Evolutionary conservation across 1,140 invertebrate species (phyloP).

Genomic region (Matsumurasca onukii): DNA sequence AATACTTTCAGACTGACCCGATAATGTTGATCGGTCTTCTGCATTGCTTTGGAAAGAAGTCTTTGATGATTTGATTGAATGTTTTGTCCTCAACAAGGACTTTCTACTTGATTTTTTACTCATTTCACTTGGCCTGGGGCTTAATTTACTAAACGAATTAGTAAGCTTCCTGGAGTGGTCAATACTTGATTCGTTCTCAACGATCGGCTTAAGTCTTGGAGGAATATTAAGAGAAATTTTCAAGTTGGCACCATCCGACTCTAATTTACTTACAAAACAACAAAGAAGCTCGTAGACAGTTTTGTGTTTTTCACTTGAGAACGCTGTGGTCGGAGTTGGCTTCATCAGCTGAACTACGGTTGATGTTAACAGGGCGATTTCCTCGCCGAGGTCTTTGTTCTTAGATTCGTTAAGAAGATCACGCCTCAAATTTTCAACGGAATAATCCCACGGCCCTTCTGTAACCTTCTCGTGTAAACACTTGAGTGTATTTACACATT

Average conservation of each 20-base stretch:
- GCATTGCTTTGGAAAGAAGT: neutral
- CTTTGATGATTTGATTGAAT: neutral
- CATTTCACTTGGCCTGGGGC: neutral
- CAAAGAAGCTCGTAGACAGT: neutral
- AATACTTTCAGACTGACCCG: neutral
- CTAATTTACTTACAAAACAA: neutral
- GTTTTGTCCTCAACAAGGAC: neutral
- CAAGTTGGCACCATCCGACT: neutral
- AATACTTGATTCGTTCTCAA: neutral
- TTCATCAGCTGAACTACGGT: neutral
- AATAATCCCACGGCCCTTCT: constrained; percentile 14
- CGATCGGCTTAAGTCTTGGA: neutral
- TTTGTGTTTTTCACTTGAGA: neutral
- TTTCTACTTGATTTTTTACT: constrained; percentile 2
- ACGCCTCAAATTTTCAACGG: neutral
- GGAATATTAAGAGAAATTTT: neutral
- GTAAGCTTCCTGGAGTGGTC: neutral
- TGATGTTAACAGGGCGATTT: neutral
- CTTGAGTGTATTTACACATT: neutral
- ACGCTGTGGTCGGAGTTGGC: neutral
- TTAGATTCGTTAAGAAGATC: neutral
- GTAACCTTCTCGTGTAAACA: neutral
- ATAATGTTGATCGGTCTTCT: neutral
- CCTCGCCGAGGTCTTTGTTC: neutral
- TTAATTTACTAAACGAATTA: neutral